Base-by-base conservation (phyloP, 2,888 invertebrate species). In the Arge pagana region DNA sequence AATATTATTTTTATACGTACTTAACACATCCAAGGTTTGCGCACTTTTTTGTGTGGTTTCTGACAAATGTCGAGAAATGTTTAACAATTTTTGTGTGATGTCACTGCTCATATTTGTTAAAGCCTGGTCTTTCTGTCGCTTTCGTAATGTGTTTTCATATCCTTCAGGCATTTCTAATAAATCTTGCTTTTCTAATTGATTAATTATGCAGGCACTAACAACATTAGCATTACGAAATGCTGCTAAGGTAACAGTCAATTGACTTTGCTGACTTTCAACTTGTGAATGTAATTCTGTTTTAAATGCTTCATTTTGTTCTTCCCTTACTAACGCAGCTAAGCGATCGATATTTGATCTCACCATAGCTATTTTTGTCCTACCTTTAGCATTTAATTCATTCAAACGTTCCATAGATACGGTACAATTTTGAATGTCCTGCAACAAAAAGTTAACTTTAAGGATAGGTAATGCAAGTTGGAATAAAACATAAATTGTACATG, bases 1-100 rank as follows among this genome's bases (percentile, higher is more conserved):
- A 42, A 6, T 28, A 7, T 11, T 42, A 28, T 7, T 28, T 28
- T 41, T 48, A n/a, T 52, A 51, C 66, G 67, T 71, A 81, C 83
- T 78, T 57, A 97, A 78, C 13, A 84, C 87, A 55, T 92, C 90
- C 55, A 96, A 79, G 0, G 96, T 93, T 41, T 87, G 84, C 42
- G 93, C 92, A 77, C 94, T 94, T 66, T 88, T 84, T 66, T 92
- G 86, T 10, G 93, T 90, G 1, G 95, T 94, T 63, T 91, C 90
- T 0, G 93, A 89, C 61, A 96, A 80, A 70, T 90, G 89, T 58
- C 91, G 83, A 58, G 93, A 93, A 59, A 96, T 89, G 28, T 90
- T 86, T 48, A 93, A 75, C 68, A 96, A 79, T 70, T 89, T 90
- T 64, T 94, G 93, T 0, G 95, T 94, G 0, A 94, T 87, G 72